Evolutionary conservation across 2,113 vertebrate species (phyloP).

Genomic region (Lasiurus cinereus): DNA sequence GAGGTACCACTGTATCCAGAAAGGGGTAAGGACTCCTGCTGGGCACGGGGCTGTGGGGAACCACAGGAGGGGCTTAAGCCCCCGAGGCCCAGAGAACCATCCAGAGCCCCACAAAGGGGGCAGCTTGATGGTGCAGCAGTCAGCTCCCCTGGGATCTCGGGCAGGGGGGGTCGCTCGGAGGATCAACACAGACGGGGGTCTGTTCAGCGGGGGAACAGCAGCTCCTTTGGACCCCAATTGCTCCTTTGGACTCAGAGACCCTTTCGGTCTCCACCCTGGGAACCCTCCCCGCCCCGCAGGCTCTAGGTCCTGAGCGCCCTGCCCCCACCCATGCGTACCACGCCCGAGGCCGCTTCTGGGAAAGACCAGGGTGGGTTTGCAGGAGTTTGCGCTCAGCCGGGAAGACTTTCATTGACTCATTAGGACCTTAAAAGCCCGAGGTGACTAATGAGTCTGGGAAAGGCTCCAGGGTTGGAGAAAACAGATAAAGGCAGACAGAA

Average conservation of each 20-base stretch:
- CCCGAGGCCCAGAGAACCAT: background rate
- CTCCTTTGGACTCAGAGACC: background rate
- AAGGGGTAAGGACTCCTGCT: no score
- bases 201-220: background rate
- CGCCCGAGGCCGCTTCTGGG: slow-evolving; percentile 72
- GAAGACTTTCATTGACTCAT: slow-evolving; percentile 66
- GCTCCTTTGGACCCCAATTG: background rate
- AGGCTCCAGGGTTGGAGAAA: slow-evolving; percentile 3
- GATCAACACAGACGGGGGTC: background rate
- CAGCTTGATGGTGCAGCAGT: background rate
- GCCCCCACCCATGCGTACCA: accelerated
- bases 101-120: background rate
- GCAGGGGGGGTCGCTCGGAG: accelerated
- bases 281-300: background rate
- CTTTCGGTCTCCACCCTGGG: background rate
- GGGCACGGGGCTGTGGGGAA: background rate
- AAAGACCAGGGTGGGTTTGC: slow-evolving; percentile 38
- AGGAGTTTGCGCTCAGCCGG: slow-evolving; percentile 42
- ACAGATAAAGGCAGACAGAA: background rate
- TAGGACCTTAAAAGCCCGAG: slow-evolving; percentile 72
- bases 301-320: background rate
- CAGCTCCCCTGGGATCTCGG: background rate
- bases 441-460: slow-evolving; percentile 74
- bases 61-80: background rate
- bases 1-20: no score